Conservation (phyloP, 2,797 vertebrate genomes). For the Pyrocephalus nanus region DNA sequence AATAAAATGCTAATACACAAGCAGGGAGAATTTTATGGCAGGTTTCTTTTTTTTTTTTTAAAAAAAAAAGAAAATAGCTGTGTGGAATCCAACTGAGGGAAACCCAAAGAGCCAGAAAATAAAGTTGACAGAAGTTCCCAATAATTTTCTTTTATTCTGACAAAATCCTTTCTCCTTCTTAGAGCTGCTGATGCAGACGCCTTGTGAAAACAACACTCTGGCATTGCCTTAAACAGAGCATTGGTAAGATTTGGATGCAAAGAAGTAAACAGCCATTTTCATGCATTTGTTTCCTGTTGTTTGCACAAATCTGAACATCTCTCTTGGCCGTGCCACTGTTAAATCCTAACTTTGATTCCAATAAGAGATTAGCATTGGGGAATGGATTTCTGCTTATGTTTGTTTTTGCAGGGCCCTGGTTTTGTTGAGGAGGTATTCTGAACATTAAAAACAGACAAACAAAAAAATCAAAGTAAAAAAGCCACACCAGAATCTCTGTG, state of each 20-base stretch:
- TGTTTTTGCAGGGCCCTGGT: background rate
- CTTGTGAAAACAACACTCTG: background rate
- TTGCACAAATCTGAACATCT: background rate
- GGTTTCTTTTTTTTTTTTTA: too few relatives aligned
- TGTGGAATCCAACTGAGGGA: slow-evolving; percentile 13
- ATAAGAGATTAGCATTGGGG: background rate
- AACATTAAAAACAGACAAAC: too few relatives aligned
- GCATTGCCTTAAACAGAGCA: background rate
- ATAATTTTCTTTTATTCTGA: slow-evolving; percentile 38
- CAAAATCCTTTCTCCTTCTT: slow-evolving; percentile 35
- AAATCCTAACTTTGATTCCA: background rate
- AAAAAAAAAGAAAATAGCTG: slow-evolving; percentile 17
- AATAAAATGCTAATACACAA: slow-evolving; percentile 24
- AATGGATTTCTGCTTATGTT: background rate
- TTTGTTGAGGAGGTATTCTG: background rate
- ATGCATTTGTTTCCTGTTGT: background rate
- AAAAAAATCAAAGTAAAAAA: background rate
- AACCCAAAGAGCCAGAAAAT: slow-evolving; percentile 53
- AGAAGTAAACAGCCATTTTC: background rate
- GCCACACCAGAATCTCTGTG: background rate
- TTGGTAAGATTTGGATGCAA: background rate
- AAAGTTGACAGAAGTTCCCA: slow-evolving; percentile 26
- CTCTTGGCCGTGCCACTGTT: background rate
- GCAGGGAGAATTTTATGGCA: background rate
- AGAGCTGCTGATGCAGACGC: background rate